Evolutionary conservation across 2,797 vertebrate species (phyloP).

Genomic region (Dendrocincla tyrannina): DNA sequence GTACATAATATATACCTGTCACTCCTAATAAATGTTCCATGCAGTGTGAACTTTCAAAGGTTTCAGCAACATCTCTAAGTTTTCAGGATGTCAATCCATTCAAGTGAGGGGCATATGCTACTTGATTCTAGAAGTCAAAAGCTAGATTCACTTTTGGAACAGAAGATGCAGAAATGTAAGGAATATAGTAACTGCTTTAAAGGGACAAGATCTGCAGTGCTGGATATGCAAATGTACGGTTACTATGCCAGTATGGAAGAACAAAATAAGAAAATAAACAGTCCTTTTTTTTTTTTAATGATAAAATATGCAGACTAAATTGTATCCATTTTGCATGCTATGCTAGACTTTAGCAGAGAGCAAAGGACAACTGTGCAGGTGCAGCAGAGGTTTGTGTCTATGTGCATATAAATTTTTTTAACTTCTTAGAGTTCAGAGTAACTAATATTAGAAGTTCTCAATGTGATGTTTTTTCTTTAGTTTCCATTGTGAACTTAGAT

Average conservation of each 20-base stretch:
- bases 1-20: not conserved
- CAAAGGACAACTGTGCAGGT: not conserved
- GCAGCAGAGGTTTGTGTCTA: not conserved
- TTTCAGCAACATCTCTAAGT: not conserved
- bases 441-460: not conserved
- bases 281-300: accelerated
- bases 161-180: not conserved
- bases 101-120: not conserved
- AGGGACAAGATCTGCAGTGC: not conserved
- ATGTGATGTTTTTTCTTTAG: not conserved
- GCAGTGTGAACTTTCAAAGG: not conserved
- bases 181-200: not conserved
- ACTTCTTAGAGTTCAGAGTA: not conserved
- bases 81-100: not conserved
- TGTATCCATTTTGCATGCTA: not conserved
- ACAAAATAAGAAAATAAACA: not conserved
- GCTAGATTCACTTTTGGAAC: not conserved
- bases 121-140: not conserved
- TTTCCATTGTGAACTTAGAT: not conserved
- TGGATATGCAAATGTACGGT: not conserved
- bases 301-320: not conserved
- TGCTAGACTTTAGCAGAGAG: not conserved
- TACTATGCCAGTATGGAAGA: not conserved
- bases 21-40: not conserved
- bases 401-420: accelerated